A percentile compares a stretch with the other conserved stretches of the same genome.
Evolutionary conservation across 2,888 invertebrate species (phyloP).

Genomic region (Serripes groenlandicus): DNA sequence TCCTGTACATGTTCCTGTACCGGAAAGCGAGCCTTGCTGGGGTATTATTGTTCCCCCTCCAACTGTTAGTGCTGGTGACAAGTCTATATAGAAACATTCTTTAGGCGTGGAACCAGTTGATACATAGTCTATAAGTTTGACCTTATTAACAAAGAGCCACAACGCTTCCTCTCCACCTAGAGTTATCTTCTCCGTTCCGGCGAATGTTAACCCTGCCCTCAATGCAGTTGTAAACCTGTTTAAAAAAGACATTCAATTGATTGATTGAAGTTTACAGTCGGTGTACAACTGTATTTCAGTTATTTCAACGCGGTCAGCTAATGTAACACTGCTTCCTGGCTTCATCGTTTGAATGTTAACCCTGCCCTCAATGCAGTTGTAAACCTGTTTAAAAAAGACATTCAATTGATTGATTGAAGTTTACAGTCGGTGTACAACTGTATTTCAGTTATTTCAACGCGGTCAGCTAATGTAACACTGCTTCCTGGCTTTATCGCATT

Average conservation of each 20-base stretch:
- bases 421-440: too few relatives aligned
- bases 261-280: too few relatives aligned
- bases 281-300: too few relatives aligned
- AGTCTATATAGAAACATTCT: constrained; percentile 57
- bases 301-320: too few relatives aligned
- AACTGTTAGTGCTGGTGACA: constrained; percentile 56
- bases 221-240: constrained; percentile 77
- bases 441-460: too few relatives aligned
- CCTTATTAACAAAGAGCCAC: constrained; percentile 79
- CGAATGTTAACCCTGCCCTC: constrained; percentile 73
- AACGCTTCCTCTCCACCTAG: constrained; percentile 79
- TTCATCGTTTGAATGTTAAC: constrained; percentile 72
- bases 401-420: too few relatives aligned
- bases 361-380: constrained; percentile 76
- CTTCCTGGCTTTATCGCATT: too few relatives aligned
- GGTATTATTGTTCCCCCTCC: constrained; percentile 60
- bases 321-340: too few relatives aligned
- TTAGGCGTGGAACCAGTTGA: constrained; percentile 32
- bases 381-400: constrained; percentile 66
- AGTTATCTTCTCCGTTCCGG: constrained; percentile 75
- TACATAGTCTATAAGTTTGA: constrained; percentile 72
- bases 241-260: too few relatives aligned
- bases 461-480: too few relatives aligned
- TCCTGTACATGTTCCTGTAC: constrained; percentile 59
- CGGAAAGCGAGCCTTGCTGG: constrained; percentile 54